These are phyloP conservation scores for Isaurus tuberculatus DNA, from an alignment of 92 coral and sea anemone genomes.

Conservation along the genomic window DNA sequence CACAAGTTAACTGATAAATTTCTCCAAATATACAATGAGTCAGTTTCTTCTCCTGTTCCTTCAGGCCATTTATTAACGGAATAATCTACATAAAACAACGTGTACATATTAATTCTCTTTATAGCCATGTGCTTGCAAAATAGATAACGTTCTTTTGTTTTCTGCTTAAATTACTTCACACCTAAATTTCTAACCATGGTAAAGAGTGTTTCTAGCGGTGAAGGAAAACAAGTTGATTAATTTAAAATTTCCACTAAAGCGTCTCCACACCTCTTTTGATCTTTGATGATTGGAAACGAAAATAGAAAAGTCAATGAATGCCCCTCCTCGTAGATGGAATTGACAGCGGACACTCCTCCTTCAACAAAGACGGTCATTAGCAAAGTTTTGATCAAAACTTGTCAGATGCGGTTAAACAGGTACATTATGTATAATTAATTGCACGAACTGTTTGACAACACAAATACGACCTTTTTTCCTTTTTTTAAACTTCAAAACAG, in stretches of 20 bases:
- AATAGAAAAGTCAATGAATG: conserved; percentile 18
- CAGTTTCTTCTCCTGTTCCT: conserved; percentile 30
- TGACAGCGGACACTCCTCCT: conserved; percentile 38
- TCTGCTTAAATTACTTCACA: background rate
- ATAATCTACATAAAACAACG: conserved; percentile 35
- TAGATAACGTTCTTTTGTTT: background rate
- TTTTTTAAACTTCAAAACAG: background rate
- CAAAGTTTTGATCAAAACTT: background rate
- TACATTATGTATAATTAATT: conserved; percentile 41
- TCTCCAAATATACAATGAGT: background rate
- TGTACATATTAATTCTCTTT: background rate
- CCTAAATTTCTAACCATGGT: background rate
- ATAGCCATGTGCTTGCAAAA: conserved; percentile 22
- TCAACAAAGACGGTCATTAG: conserved; percentile 36
- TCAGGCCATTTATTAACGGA: conserved; percentile 25
- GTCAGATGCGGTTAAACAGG: conserved; percentile 36
- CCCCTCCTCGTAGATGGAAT: conserved; percentile 28
- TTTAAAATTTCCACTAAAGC: conserved; percentile 3
- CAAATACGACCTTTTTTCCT: background rate
- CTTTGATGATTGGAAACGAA: conserved; percentile 7
- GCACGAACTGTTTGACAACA: conserved; percentile 14
- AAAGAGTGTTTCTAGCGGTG: background rate
- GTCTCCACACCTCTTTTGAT: background rate
- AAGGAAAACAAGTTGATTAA: background rate
- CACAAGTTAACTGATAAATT: conserved; percentile 12